Evolutionary conservation across 2,113 vertebrate species (phyloP).

Genomic region (Trichomycterus rosablanca): DNA sequence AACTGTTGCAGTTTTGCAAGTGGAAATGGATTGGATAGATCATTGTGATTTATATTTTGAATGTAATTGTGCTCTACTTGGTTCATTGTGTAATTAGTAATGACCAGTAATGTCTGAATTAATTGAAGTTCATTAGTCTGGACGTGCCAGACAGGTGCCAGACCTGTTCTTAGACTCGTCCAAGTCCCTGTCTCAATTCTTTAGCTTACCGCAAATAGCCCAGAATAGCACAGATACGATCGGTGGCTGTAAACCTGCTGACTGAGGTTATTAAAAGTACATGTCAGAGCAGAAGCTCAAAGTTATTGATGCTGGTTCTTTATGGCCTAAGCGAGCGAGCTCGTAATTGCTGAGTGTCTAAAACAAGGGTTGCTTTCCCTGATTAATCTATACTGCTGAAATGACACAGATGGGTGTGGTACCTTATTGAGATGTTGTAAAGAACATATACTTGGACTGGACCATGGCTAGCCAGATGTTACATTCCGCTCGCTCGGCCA

Average conservation of each 20-base stretch:
- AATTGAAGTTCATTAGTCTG: not conserved
- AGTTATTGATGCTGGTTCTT: constrained; percentile 43
- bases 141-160: constrained; percentile 13
- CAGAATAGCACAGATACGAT: constrained; percentile 28
- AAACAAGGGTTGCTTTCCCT: constrained; percentile 13
- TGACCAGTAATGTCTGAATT: not conserved
- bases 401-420: constrained; percentile 8
- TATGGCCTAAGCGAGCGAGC: constrained; percentile 33
- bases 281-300: constrained; percentile 20
- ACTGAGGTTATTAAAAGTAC: constrained; percentile 36
- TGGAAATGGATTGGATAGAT: no score
- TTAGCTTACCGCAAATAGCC: constrained; percentile 11
- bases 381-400: constrained; percentile 31
- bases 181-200: constrained; percentile 11
- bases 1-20: no score
- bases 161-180: constrained; percentile 27
- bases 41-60: no score
- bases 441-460: no score
- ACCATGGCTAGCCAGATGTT: no score
- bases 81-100: not conserved
- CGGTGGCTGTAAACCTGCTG: constrained; percentile 33
- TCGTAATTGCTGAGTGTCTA: constrained; percentile 36
- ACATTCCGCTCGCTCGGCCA: no score
- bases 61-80: not conserved
- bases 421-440: not conserved